phyloP scores from a whole-genome alignment of 1,140 invertebrate species.

The Drosophila sproati region DNA sequence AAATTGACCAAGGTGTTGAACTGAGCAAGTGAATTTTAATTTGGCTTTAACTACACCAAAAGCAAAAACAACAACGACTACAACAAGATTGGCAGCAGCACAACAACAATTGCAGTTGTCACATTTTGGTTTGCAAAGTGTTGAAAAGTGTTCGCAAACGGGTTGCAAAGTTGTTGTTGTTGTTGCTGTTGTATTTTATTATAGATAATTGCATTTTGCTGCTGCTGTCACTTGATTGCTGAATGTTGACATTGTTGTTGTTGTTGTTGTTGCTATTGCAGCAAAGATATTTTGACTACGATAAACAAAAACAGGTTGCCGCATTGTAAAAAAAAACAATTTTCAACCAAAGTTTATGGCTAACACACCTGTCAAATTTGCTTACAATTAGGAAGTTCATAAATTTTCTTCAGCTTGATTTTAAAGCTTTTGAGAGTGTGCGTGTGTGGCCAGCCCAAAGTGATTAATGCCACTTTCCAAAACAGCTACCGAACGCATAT shows the following conservation, averaged over 20 bases:
- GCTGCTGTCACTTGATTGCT: slow-evolving; percentile 64
- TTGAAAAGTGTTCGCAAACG: slow-evolving; percentile 65
- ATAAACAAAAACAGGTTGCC: slow-evolving; percentile 62
- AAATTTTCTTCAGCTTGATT: slow-evolving; percentile 54
- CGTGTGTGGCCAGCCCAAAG: slow-evolving; percentile 15
- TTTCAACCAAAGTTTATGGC: slow-evolving; percentile 56
- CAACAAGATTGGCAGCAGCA: slow-evolving; percentile 22
- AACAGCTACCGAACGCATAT: slow-evolving; percentile 28
- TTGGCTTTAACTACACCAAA: slow-evolving; percentile 50
- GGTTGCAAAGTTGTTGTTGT: slow-evolving; percentile 32
- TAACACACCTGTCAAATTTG: slow-evolving; percentile 64
- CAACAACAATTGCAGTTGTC: slow-evolving; percentile 70
- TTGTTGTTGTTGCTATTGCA: slow-evolving; percentile 29
- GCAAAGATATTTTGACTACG: slow-evolving; percentile 38
- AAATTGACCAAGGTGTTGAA: slow-evolving; percentile 78
- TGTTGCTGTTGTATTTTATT: slow-evolving; percentile 59
- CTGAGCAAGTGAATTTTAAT: slow-evolving; percentile 76
- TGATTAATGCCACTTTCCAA: slow-evolving; percentile 56
- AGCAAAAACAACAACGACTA: slow-evolving; percentile 27
- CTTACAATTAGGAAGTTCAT: slow-evolving; percentile 70
- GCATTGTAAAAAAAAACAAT: slow-evolving; percentile 24
- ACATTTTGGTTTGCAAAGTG: slow-evolving; percentile 65
- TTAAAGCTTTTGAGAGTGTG: slow-evolving; percentile 12
- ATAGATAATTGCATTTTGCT: slow-evolving; percentile 66
- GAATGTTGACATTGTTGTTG: slow-evolving; percentile 57